A percentile compares a stretch with the other conserved stretches of the same genome.
Conservation (phyloP, 2,888 invertebrate species). For the Chironomus tentans region DNA sequence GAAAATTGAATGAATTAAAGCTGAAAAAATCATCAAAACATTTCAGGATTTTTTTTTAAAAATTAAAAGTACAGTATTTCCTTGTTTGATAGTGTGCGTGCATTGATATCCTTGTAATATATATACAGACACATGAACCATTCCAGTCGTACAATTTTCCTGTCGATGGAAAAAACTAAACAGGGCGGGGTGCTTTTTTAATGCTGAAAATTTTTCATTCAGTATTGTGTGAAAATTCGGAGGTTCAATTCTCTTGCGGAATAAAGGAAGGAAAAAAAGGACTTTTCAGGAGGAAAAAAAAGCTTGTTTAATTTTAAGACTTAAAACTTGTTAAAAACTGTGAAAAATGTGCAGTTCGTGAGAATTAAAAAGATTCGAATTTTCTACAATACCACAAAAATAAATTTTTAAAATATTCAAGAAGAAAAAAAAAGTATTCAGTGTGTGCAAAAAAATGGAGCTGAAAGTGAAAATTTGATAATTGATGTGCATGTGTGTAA, state of each 20-base stretch:
- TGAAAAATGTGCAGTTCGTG: background rate
- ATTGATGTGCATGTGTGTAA: background rate
- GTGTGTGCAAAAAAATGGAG: background rate
- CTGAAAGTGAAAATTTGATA: background rate
- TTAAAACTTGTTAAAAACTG: too few relatives aligned
- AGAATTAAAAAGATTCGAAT: conserved; percentile 12
- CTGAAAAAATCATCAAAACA: conserved; percentile 11
- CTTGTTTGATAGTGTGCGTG: background rate
- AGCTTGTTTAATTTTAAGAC: background rate
- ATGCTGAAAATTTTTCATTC: conserved; percentile 20
- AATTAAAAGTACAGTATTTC: background rate
- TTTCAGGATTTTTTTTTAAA: background rate
- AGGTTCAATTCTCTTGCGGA: conserved; percentile 11
- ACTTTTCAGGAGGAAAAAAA: background rate
- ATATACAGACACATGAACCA: background rate
- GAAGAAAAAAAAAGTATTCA: background rate
- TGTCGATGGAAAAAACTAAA: background rate
- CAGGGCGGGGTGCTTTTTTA: conserved; percentile 25
- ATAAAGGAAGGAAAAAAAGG: background rate
- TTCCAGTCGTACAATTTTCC: background rate
- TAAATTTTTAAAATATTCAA: background rate
- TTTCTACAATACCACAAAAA: conserved; percentile 15
- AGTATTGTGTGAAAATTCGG: conserved; percentile 27
- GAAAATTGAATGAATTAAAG: background rate
- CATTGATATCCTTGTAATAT: background rate